These are phyloP conservation scores for Tethea ocularis DNA, from an alignment of 2,888 invertebrate species.

Conservation along the genomic window DNA sequence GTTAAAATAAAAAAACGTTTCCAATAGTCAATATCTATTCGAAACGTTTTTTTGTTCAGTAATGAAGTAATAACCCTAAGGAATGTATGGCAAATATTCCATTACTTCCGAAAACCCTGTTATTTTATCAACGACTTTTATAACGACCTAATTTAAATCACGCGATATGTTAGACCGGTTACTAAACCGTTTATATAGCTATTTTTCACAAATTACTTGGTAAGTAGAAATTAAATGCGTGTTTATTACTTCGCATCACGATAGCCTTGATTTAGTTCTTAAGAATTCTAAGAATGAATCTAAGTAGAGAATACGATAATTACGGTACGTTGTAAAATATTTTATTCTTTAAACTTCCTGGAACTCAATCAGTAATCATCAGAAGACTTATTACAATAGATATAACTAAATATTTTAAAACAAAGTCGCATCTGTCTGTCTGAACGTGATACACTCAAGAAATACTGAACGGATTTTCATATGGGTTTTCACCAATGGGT, in stretches of 20 bases:
- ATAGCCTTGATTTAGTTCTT: background rate
- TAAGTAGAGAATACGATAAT: background rate
- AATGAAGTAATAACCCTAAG: background rate
- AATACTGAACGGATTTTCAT: no score
- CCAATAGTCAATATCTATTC: no score
- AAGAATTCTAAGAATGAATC: background rate
- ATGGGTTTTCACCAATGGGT: no score
- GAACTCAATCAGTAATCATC: no score
- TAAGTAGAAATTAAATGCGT: background rate
- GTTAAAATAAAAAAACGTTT: no score
- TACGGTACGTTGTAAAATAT: background rate
- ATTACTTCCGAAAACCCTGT: background rate
- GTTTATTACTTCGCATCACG: background rate
- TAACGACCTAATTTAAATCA: constrained; percentile 7
- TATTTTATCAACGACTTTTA: background rate
- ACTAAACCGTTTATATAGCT: constrained; percentile 3
- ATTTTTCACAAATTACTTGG: constrained; percentile 7
- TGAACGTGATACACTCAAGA: no score
- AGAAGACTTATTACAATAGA: no score
- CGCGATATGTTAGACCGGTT: background rate
- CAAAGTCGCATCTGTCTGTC: no score
- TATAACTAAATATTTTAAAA: no score
- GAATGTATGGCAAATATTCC: background rate
- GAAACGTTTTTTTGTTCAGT: no score
- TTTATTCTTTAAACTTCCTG: no score